Evolutionary conservation across 1,140 invertebrate genomes (phyloP).

Genomic region (Spodoptera litura): DNA sequence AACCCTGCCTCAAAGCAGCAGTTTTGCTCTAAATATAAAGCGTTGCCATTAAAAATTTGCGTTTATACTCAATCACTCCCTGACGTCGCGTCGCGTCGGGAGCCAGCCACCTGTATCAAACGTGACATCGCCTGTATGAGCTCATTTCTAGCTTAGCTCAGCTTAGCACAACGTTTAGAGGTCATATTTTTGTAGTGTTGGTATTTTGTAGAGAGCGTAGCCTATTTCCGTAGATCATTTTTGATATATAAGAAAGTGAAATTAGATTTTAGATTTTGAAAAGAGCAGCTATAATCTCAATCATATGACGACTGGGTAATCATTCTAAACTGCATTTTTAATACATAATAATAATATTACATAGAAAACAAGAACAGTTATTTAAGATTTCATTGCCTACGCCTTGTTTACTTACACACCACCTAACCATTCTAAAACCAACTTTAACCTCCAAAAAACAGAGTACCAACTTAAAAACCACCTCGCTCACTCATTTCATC

Average conservation of each 20-base stretch:
- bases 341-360: too few species aligned
- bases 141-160: slow-evolving; percentile 10
- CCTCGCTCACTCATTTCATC: neutral
- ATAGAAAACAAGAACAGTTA: too few species aligned
- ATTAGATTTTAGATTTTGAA: too few species aligned
- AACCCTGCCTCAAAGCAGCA: neutral
- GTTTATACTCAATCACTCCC: slow-evolving; percentile 8
- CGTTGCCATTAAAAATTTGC: slow-evolving; percentile 16
- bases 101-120: neutral
- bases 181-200: too few species aligned
- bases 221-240: too few species aligned
- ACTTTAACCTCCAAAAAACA: neutral
- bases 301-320: too few species aligned
- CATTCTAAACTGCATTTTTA: too few species aligned
- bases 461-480: neutral
- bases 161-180: neutral
- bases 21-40: slow-evolving; percentile 1
- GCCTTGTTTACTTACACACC: too few species aligned
- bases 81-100: neutral
- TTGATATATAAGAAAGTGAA: too few species aligned
- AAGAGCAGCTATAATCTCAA: too few species aligned
- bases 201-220: too few species aligned
- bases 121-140: neutral
- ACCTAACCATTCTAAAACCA: neutral
- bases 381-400: too few species aligned